A percentile compares a stretch with the other conserved stretches of the same genome.
Evolutionary conservation across 2,888 invertebrate genomes (phyloP).

Genomic region (Micoletzkya japonica): DNA sequence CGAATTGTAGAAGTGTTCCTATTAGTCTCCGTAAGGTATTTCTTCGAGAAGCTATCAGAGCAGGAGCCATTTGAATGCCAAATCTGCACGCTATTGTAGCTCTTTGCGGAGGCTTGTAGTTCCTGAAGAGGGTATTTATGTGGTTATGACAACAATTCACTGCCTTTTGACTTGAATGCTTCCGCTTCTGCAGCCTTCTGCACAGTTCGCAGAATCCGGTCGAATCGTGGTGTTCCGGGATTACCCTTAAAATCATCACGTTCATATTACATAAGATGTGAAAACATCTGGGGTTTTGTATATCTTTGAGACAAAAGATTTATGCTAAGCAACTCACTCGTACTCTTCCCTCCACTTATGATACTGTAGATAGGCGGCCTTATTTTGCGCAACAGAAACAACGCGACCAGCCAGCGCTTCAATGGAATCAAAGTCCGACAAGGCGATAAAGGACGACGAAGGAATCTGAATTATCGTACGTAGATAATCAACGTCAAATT

Average conservation of each 20-base stretch:
- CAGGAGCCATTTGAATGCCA: slow-evolving; percentile 18
- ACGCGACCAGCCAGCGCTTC: slow-evolving; percentile 34
- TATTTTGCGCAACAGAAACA: slow-evolving; percentile 33
- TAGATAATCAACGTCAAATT: neutral
- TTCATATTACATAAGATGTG: neutral
- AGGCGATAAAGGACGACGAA: slow-evolving; percentile 39
- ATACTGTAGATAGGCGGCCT: slow-evolving; percentile 37
- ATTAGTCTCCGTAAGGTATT: no score
- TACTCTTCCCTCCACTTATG: slow-evolving; percentile 42
- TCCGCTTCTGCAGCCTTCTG: neutral
- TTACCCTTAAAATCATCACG: neutral
- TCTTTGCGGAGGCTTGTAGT: neutral
- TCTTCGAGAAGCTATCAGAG: neutral
- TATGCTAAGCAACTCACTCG: slow-evolving; percentile 30
- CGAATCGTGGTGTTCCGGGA: slow-evolving; percentile 26
- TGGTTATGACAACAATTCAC: neutral
- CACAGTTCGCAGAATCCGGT: slow-evolving; percentile 27
- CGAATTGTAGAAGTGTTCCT: no score
- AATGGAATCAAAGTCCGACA: slow-evolving; percentile 36
- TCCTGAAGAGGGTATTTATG: slow-evolving; percentile 9
- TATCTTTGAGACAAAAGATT: neutral
- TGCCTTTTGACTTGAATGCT: neutral
- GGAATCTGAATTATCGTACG: slow-evolving; percentile 33
- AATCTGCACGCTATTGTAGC: neutral
- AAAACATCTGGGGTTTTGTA: neutral